A percentile compares a stretch with the other conserved stretches of the same genome.
These are phyloP conservation scores for Lycodopsis pacificus DNA, from an alignment of 2,797 vertebrate species.

Conservation along the genomic window DNA sequence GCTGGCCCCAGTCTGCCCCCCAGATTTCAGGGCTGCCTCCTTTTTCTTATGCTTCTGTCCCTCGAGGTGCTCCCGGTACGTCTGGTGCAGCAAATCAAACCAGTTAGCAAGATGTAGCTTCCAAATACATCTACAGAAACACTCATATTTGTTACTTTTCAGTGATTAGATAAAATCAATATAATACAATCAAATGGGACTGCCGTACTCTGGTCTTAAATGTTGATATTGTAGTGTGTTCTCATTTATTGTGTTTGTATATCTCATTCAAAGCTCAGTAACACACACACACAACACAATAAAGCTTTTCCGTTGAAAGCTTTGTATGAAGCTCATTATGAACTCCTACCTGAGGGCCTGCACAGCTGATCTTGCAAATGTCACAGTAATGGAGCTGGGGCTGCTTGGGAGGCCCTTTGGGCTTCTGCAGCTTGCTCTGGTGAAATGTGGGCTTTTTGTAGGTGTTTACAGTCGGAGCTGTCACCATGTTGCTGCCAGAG, in stretches of 20 bases:
- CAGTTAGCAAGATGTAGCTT: neutral
- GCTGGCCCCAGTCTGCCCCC: conserved; percentile 67
- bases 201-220: neutral
- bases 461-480: conserved; percentile 60
- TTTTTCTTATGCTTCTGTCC: conserved; percentile 92
- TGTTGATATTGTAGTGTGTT: neutral
- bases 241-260: neutral
- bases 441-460: conserved; percentile 82
- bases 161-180: neutral
- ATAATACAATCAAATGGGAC: neutral
- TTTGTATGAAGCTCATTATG: neutral
- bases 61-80: conserved; percentile 88
- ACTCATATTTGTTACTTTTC: neutral
- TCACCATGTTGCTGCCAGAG: conserved; percentile 77
- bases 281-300: neutral
- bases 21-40: conserved; percentile 83
- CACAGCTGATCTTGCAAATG: conserved; percentile 92
- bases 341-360: conserved; percentile 87
- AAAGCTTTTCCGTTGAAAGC: neutral
- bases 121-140: neutral
- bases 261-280: neutral
- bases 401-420: conserved; percentile 84
- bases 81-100: conserved; percentile 68
- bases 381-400: conserved; percentile 90
- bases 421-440: conserved; percentile 83